Evolutionary conservation across 2,888 invertebrate species (phyloP).

Genomic region (Colostygia pectinataria): DNA sequence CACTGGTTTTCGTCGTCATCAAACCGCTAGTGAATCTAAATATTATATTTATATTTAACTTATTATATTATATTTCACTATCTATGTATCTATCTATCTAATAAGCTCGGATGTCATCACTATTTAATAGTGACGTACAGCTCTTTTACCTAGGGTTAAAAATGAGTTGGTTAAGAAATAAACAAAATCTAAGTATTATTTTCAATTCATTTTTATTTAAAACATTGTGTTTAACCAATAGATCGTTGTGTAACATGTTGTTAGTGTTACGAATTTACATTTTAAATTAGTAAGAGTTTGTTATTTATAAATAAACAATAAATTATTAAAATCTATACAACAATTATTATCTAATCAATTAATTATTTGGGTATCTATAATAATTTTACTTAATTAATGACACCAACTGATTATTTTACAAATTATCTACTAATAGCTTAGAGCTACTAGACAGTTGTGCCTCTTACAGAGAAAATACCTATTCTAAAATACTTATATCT

Average conservation of each 20-base stretch:
- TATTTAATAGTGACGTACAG: too few relatives aligned
- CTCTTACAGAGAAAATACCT: slow-evolving; percentile 35
- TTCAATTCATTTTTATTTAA: slow-evolving; percentile 3
- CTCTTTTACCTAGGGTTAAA: too few relatives aligned
- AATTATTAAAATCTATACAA: slow-evolving; percentile 10
- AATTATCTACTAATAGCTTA: slow-evolving; percentile 28
- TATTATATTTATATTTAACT: too few relatives aligned
- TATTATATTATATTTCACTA: too few relatives aligned
- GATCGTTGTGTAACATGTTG: slow-evolving; percentile 11
- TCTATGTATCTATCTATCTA: too few relatives aligned
- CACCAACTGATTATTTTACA: slow-evolving; percentile 14
- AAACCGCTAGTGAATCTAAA: too few relatives aligned
- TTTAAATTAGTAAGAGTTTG: slow-evolving; percentile 1
- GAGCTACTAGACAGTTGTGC: slow-evolving; percentile 30
- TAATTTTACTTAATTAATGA: slow-evolving; percentile 9
- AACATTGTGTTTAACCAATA: slow-evolving; percentile 4
- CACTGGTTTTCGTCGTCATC: too few relatives aligned
- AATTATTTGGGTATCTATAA: slow-evolving; percentile 11
- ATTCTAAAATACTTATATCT: slow-evolving; percentile 11
- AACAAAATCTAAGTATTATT: neutral
- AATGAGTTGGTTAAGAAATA: neutral
- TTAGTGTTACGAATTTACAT: neutral
- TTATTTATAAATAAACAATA: slow-evolving; percentile 6
- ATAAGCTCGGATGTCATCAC: too few relatives aligned
- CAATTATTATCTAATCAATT: neutral